phyloP scores from a whole-genome alignment of 30 jellyfish, hydroid and myxozoan genomes.

The Nemopilema nomurai region DNA sequence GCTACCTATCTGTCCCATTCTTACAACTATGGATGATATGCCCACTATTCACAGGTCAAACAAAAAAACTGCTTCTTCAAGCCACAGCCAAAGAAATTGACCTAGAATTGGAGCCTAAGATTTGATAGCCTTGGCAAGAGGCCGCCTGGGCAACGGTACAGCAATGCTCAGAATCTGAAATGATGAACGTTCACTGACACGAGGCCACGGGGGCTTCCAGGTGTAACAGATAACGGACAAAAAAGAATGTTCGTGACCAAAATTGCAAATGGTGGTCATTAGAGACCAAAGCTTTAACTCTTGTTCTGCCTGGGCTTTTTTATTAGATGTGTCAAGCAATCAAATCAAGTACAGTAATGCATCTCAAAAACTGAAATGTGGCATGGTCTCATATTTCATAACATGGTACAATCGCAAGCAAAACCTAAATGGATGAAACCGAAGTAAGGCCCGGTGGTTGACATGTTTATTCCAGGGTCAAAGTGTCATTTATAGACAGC shows the following conservation, averaged over 20 bases:
- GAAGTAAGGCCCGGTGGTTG: not conserved
- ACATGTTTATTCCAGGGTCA: not conserved
- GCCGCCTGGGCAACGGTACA: not conserved
- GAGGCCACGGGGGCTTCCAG: not conserved
- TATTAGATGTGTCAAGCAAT: too few species aligned
- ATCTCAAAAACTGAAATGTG: too few species aligned
- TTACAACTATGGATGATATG: not conserved
- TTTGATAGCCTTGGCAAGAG: too few species aligned
- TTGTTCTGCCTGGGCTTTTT: too few species aligned
- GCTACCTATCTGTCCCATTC: not conserved
- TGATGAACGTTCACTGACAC: not conserved
- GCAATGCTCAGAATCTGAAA: too few species aligned
- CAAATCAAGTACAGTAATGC: too few species aligned
- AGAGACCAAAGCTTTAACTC: too few species aligned
- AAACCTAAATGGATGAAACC: not conserved
- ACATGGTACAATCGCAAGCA: not conserved
- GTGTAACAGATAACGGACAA: not conserved
- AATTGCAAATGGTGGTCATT: too few species aligned
- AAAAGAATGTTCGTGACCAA: not conserved
- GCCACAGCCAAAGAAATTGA: not conserved
- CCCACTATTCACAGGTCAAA: not conserved
- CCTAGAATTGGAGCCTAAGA: too few species aligned
- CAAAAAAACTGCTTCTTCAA: not conserved
- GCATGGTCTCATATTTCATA: too few species aligned
- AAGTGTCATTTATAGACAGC: not conserved